Conservation (phyloP, 2,113 vertebrate species). For the Apodemus sylvaticus region DNA sequence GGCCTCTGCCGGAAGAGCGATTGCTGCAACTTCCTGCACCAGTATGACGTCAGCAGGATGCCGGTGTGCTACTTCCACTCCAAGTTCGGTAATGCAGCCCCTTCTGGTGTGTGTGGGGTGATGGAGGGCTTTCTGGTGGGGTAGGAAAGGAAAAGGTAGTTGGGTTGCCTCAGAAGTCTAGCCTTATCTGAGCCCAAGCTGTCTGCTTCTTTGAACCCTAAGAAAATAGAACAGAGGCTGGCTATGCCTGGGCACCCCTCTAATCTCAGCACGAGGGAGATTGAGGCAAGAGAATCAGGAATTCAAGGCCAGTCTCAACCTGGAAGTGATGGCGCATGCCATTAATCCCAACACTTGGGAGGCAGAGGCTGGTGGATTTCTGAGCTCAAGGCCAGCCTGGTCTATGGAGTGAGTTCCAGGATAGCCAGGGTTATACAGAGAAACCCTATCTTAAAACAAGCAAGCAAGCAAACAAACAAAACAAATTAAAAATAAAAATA, state of each 20-base stretch:
- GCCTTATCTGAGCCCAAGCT: not conserved
- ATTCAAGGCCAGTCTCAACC: not conserved
- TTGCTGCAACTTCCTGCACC: constrained; percentile 71
- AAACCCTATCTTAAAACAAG: too few species aligned
- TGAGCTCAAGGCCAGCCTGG: too few species aligned
- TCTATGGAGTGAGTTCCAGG: too few species aligned
- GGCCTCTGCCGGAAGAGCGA: constrained; percentile 76
- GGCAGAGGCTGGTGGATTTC: not conserved
- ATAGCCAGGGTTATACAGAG: too few species aligned
- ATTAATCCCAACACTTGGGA: not conserved
- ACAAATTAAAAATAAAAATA: not conserved
- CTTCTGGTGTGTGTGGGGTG: not conserved
- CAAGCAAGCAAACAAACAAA: too few species aligned
- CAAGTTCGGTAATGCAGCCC: constrained; percentile 46
- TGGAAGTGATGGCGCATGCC: not conserved
- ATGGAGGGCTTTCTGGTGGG: not conserved
- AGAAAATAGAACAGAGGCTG: not conserved
- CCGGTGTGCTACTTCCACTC: constrained; percentile 77
- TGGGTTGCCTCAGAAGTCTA: not conserved
- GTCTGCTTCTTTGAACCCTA: not conserved
- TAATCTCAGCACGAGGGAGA: not conserved
- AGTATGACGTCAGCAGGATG: constrained; percentile 8
- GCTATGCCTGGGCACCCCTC: rapidly evolving
- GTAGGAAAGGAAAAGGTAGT: not conserved
- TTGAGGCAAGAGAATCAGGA: not conserved